Conservation (phyloP, 2,888 invertebrate species). For the Chrysodeixis includens region DNA sequence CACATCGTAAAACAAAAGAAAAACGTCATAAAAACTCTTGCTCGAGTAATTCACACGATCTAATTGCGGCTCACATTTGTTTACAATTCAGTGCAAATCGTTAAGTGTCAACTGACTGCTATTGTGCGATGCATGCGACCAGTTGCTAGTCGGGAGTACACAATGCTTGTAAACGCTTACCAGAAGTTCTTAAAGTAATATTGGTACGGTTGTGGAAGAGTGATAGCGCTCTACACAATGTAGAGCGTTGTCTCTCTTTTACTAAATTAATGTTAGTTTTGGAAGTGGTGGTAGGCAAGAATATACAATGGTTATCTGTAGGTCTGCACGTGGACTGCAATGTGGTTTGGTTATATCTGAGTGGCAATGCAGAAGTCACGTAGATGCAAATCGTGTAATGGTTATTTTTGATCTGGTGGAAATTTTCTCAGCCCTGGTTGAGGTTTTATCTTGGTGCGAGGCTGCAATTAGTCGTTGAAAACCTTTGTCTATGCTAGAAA, state of each 20-base stretch:
- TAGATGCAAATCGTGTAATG: background rate
- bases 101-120: slow-evolving; percentile 7
- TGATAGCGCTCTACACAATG: too few species aligned
- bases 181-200: too few species aligned
- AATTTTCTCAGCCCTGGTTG: background rate
- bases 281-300: background rate
- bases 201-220: too few species aligned
- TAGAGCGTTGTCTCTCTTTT: too few species aligned
- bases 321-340: background rate
- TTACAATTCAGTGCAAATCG: slow-evolving; percentile 8
- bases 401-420: background rate
- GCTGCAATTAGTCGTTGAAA: too few species aligned
- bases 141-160: background rate
- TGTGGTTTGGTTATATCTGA: background rate
- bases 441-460: too few species aligned
- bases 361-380: too few species aligned
- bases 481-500: too few species aligned
- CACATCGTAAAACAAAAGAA: too few species aligned
- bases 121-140: slow-evolving; percentile 34
- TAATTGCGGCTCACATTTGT: background rate
- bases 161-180: too few species aligned
- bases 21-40: background rate
- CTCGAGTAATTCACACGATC: background rate
- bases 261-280: too few species aligned
- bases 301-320: slow-evolving; percentile 1